phyloP scores from a whole-genome alignment of 2,888 invertebrate species.

The Griposia aprilina region DNA sequence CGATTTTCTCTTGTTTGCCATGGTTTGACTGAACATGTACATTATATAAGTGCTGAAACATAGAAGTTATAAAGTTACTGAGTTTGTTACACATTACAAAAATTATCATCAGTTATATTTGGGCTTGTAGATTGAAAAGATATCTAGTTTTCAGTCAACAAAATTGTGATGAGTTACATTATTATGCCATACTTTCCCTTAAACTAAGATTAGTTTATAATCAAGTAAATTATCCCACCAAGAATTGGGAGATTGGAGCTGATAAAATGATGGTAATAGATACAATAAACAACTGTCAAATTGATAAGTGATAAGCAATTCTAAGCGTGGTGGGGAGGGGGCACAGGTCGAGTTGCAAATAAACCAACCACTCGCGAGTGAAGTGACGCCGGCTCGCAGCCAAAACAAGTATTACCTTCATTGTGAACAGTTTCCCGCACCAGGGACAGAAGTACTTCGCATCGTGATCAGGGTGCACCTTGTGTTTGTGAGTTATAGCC shows the following conservation, averaged over 20 bases:
- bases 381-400: conserved; percentile 9
- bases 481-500: conserved; percentile 93
- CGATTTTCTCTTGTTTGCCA: conserved; percentile 68
- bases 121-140: neutral
- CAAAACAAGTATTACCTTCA: conserved; percentile 87
- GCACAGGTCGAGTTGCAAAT: conserved; percentile 66
- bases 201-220: neutral
- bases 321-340: conserved; percentile 67
- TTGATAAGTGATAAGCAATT: conserved; percentile 60
- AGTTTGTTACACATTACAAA: neutral
- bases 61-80: conserved; percentile 9
- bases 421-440: conserved; percentile 93
- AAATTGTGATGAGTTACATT: neutral
- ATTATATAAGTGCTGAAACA: conserved; percentile 89
- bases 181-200: neutral
- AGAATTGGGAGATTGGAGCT: conserved; percentile 4
- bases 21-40: conserved; percentile 90
- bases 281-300: conserved; percentile 48
- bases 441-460: conserved; percentile 92
- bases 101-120: neutral
- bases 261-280: conserved; percentile 12
- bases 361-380: conserved; percentile 25
- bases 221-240: neutral
- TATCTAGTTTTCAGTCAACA: neutral
- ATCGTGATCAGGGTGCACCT: conserved; percentile 91